Percentiles rank a stretch among this genome's conserved stretches.
Conservation (phyloP, 2,888 invertebrate species). For the Parelbella ahira region DNA sequence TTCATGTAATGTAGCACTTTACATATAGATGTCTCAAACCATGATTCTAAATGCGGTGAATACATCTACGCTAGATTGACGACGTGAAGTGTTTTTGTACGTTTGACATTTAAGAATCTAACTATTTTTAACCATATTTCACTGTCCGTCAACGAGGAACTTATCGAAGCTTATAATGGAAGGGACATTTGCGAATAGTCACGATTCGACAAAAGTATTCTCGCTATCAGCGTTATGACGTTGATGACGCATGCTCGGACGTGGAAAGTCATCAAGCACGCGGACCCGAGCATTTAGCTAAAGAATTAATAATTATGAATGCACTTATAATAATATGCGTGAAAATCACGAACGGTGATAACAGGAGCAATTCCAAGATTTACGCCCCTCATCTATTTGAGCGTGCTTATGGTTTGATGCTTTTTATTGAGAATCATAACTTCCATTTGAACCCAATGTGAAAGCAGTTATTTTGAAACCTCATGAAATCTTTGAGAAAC, state of each 20-base stretch:
- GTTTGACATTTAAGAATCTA: slow-evolving; percentile 23
- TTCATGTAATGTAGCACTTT: too few relatives aligned
- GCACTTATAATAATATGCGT: slow-evolving; percentile 19
- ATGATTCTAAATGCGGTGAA: too few relatives aligned
- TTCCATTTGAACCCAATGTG: too few relatives aligned
- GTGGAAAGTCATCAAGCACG: too few relatives aligned
- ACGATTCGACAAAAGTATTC: slow-evolving; percentile 33
- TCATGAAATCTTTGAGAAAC: too few relatives aligned
- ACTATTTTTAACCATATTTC: slow-evolving; percentile 19
- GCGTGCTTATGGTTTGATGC: slow-evolving; percentile 3
- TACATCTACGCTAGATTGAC: too few relatives aligned
- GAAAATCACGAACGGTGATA: slow-evolving; percentile 14
- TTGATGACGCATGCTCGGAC: slow-evolving; percentile 9
- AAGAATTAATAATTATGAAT: slow-evolving; percentile 21
- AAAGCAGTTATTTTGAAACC: too few relatives aligned
- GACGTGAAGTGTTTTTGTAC: too few relatives aligned
- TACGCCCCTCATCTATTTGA: slow-evolving; percentile 9
- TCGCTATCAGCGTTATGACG: slow-evolving; percentile 29
- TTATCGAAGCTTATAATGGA: slow-evolving; percentile 34
- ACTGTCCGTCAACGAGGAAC: slow-evolving; percentile 15
- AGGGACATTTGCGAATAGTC: slow-evolving; percentile 36
- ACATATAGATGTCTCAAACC: too few relatives aligned
- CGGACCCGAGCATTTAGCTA: slow-evolving; percentile 12
- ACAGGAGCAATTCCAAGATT: slow-evolving; percentile 2
- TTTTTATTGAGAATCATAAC: too few relatives aligned